phyloP scores from a whole-genome alignment of 2,797 vertebrate species.

The Vireo griseus region DNA sequence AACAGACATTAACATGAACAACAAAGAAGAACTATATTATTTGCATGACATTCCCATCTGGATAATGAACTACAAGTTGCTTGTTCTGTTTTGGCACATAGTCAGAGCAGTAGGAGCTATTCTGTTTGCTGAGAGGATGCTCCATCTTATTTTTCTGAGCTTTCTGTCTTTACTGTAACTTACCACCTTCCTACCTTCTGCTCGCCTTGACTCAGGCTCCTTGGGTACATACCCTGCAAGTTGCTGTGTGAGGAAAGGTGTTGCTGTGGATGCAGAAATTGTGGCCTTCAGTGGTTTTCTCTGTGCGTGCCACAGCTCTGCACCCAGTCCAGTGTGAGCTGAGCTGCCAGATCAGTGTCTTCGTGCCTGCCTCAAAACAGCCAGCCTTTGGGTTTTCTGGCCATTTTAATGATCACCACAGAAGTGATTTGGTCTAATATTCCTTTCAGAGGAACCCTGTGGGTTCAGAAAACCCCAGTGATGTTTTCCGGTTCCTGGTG shows the following conservation, averaged over 20 bases:
- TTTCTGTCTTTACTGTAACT: neutral
- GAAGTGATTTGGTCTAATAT: neutral
- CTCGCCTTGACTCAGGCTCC: neutral
- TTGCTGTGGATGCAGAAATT: neutral
- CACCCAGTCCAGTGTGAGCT: neutral
- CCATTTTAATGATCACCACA: fast-evolving
- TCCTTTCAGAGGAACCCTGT: conserved; percentile 86
- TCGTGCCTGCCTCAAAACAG: neutral
- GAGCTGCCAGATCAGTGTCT: neutral
- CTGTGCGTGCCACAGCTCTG: neutral
- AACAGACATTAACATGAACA: conserved; percentile 10
- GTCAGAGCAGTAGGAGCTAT: neutral
- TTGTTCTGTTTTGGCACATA: neutral
- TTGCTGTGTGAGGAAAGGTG: neutral
- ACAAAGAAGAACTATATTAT: neutral
- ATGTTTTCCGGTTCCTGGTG: conserved; percentile 93
- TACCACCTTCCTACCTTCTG: neutral
- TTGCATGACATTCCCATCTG: neutral
- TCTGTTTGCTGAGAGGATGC: neutral
- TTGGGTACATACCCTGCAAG: neutral
- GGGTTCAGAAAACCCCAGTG: conserved; percentile 92
- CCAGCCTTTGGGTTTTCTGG: neutral
- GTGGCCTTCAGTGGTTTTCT: neutral
- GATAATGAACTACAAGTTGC: neutral
- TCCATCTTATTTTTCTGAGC: neutral